Percentiles rank a stretch among this genome's conserved stretches.
Conservation (phyloP, 53 echinoderm and acorn worm species). For the Paelopatides confundens region DNA sequence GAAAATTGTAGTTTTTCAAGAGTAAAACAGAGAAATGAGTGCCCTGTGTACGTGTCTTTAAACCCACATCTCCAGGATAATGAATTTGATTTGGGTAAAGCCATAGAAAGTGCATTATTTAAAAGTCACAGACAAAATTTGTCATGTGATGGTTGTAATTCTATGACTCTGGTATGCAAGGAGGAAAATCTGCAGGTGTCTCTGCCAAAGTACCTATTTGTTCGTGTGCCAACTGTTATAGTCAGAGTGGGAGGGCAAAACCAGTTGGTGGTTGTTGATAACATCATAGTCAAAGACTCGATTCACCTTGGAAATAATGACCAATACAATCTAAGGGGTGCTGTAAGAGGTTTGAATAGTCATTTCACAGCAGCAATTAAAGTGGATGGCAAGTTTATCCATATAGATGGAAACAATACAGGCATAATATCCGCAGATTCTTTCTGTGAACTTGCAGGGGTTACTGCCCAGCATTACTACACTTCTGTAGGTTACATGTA, state of each 20-base stretch:
- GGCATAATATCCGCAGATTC: neutral
- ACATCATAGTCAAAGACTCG: neutral
- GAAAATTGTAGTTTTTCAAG: neutral
- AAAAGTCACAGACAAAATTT: neutral
- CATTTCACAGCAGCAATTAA: constrained; percentile 7
- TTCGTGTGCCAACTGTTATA: neutral
- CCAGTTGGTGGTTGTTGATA: neutral
- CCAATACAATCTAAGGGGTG: neutral
- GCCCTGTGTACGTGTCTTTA: neutral
- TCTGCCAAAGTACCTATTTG: neutral
- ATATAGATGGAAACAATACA: constrained; percentile 15
- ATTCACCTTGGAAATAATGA: neutral
- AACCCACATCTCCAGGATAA: neutral
- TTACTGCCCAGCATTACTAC: neutral
- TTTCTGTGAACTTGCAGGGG: neutral
- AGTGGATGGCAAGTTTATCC: neutral
- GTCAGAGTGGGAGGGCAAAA: neutral
- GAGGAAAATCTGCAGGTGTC: neutral
- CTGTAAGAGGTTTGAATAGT: neutral
- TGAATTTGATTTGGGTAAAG: neutral
- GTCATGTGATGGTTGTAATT: neutral
- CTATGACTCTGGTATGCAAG: neutral
- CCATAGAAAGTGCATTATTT: neutral
- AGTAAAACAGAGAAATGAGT: neutral
- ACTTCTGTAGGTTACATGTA: neutral